A percentile compares a stretch with the other conserved stretches of the same genome.
Evolutionary conservation across 2,797 vertebrate species (phyloP).

Genomic region (Otolemur crassicaudatus): DNA sequence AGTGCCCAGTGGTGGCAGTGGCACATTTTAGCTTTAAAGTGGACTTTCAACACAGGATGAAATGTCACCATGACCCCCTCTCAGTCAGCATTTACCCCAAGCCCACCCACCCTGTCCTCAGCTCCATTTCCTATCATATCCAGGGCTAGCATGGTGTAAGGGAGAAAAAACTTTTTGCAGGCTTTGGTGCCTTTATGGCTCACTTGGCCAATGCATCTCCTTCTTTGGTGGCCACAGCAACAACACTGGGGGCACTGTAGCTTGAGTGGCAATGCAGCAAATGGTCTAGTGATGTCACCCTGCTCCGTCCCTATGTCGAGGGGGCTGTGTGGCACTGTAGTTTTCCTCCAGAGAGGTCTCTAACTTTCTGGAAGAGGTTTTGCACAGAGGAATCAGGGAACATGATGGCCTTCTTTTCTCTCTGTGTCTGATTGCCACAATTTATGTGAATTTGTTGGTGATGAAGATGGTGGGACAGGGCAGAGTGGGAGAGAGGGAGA

Average conservation of each 20-base stretch:
- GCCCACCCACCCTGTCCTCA: too few species aligned
- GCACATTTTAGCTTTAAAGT: background rate
- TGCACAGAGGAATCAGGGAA: background rate
- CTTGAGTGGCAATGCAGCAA: background rate
- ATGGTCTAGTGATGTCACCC: background rate
- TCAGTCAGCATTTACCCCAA: background rate
- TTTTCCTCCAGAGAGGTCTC: background rate
- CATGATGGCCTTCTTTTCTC: background rate
- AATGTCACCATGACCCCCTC: background rate
- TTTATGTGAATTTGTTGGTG: background rate
- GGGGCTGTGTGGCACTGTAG: background rate
- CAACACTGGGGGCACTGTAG: too few species aligned
- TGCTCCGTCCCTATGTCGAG: background rate
- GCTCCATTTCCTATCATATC: background rate
- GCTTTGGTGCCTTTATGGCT: background rate
- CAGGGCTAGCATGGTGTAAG: background rate
- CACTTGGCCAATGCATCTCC: background rate
- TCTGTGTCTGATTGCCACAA: background rate
- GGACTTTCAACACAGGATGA: background rate
- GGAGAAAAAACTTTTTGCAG: background rate
- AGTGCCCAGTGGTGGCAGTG: background rate
- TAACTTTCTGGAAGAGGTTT: constrained; percentile 40
- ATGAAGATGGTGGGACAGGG: too few species aligned
- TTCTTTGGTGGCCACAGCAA: background rate
- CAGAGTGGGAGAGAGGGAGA: background rate